A percentile compares a stretch with the other conserved stretches of the same genome.
Evolutionary conservation across 30 jellyfish, hydroid and myxozoan genomes (phyloP).

Genomic region (Catostylus mosaicus): DNA sequence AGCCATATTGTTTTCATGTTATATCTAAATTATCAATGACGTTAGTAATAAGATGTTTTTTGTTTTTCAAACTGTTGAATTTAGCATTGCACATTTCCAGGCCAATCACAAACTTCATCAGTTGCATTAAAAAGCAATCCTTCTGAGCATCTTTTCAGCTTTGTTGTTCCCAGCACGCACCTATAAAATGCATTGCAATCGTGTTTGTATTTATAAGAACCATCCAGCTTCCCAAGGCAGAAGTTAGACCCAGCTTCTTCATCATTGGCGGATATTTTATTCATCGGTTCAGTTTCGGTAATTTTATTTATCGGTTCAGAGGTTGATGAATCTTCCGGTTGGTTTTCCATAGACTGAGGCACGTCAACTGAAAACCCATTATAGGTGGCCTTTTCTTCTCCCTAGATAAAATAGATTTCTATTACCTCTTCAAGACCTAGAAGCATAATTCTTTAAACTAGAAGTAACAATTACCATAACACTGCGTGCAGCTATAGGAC

Average conservation of each 20-base stretch:
- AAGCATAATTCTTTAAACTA: no score
- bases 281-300: neutral
- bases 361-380: constrained; percentile 5
- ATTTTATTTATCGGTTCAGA: neutral
- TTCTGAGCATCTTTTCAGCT: constrained; percentile 65
- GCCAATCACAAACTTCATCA: constrained; percentile 87
- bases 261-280: neutral
- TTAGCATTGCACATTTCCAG: constrained; percentile 61
- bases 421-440: no score
- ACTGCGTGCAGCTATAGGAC: no score
- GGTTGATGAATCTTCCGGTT: neutral
- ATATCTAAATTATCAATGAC: no score
- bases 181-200: constrained; percentile 57
- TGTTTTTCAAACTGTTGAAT: no score
- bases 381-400: neutral
- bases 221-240: constrained; percentile 63
- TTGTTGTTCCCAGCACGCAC: constrained; percentile 61
- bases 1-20: no score
- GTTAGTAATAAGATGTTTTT: no score
- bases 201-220: constrained; percentile 27
- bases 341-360: neutral
- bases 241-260: neutral
- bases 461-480: no score
- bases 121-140: constrained; percentile 68
- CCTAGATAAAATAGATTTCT: neutral